Evolutionary conservation across 2,888 invertebrate genomes (phyloP).

Genomic region (Megamerina dolium): DNA sequence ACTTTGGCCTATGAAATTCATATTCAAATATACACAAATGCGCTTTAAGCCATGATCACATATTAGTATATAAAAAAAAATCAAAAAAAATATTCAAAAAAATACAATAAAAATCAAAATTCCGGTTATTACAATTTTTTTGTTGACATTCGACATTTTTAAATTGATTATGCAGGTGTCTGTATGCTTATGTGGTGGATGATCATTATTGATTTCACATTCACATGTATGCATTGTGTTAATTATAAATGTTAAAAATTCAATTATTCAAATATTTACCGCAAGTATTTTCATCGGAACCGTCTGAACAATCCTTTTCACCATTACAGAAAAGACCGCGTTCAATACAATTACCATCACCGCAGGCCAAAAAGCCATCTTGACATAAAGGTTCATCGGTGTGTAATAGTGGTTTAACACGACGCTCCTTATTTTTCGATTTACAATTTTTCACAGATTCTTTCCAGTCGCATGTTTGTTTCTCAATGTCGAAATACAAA

Average conservation of each 20-base stretch:
- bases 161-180: not conserved
- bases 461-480: constrained; percentile 93
- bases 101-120: too few relatives aligned
- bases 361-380: constrained; percentile 81
- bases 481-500: constrained; percentile 87
- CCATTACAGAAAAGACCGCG: constrained; percentile 89
- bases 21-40: too few relatives aligned
- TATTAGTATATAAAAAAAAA: too few relatives aligned
- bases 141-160: not conserved
- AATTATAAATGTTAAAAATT: too few relatives aligned
- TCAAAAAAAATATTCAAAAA: too few relatives aligned
- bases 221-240: too few relatives aligned
- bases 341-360: constrained; percentile 80
- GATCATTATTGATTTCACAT: too few relatives aligned
- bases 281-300: constrained; percentile 85
- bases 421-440: constrained; percentile 80
- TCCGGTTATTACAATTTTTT: too few relatives aligned
- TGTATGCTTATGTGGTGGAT: not conserved
- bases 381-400: constrained; percentile 87
- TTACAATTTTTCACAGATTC: constrained; percentile 91
- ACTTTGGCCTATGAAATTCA: too few relatives aligned
- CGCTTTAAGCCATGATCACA: too few relatives aligned
- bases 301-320: constrained; percentile 81
- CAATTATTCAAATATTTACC: constrained; percentile 73
- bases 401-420: constrained; percentile 77